Conservation (phyloP, 2,113 vertebrate species). For the Embiotoca jacksoni region DNA sequence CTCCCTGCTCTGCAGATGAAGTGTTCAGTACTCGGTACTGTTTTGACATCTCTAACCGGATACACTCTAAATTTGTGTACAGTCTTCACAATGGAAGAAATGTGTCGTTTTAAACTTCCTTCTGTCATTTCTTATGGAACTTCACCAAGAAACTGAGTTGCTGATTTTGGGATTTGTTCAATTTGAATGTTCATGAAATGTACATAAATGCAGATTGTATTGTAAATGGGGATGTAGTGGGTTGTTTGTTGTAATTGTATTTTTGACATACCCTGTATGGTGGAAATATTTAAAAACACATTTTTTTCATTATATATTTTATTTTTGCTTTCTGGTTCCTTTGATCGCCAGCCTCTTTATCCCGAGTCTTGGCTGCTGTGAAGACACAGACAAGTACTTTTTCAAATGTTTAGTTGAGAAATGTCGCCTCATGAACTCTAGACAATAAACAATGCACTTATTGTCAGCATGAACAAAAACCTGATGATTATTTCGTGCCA, state of each 20-base stretch:
- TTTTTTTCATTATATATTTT: not conserved
- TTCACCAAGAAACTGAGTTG: slow-evolving; percentile 4
- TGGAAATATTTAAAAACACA: not conserved
- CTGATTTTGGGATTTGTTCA: not conserved
- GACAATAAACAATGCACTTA: not conserved
- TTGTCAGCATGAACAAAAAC: not conserved
- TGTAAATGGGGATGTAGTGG: not conserved
- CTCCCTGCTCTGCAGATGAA: not conserved
- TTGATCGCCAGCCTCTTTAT: too few relatives aligned
- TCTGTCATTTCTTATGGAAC: not conserved
- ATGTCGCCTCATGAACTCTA: not conserved
- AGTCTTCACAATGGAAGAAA: not conserved
- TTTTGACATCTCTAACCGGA: not conserved
- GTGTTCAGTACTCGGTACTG: not conserved
- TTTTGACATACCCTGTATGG: not conserved
- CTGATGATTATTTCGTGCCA: not conserved
- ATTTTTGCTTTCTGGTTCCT: not conserved
- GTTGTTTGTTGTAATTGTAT: not conserved
- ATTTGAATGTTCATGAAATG: slow-evolving; percentile 30
- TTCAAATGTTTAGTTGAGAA: not conserved
- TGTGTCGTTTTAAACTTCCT: not conserved
- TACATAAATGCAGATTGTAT: slow-evolving; percentile 1
- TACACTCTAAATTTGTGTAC: not conserved
- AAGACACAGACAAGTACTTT: too few relatives aligned
- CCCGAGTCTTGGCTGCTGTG: too few relatives aligned